Evolutionary conservation across 2,113 vertebrate genomes (phyloP).

Genomic region (Tretioscincus oriximinensis): DNA sequence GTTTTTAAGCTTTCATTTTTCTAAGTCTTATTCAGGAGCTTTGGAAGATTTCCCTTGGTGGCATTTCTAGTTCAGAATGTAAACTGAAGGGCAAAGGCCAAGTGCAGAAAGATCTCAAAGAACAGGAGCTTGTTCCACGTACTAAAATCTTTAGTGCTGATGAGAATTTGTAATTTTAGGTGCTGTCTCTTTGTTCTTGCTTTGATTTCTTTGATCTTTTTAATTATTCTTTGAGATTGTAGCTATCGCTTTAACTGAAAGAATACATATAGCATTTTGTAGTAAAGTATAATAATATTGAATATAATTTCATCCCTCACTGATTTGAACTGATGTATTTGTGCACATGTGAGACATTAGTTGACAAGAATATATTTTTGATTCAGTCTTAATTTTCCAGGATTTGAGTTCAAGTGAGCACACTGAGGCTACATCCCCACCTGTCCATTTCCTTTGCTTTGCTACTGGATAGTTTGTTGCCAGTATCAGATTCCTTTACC

Average conservation of each 20-base stretch:
- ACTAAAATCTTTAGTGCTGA: conserved; percentile 70
- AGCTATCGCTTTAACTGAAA: conserved; percentile 23
- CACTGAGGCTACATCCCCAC: no score
- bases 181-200: conserved; percentile 49
- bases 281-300: background rate
- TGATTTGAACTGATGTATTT: background rate
- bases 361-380: background rate
- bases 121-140: conserved; percentile 73
- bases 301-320: background rate
- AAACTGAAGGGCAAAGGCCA: conserved; percentile 82
- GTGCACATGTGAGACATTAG: background rate
- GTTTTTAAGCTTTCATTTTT: conserved; percentile 96
- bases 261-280: background rate
- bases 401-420: no score
- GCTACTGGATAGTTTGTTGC: no score
- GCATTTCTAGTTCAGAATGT: conserved; percentile 75
- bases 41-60: conserved; percentile 84
- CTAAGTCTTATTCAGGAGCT: conserved; percentile 77
- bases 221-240: conserved; percentile 74
- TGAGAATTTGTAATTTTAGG: conserved; percentile 74
- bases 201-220: conserved; percentile 64
- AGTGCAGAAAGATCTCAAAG: conserved; percentile 73
- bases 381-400: no score
- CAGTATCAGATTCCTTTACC: no score
- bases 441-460: no score